Percentiles rank a stretch among this genome's conserved stretches.
Conservation (phyloP, 37 sponge, comb jelly and placozoan species). For the Amphimedon queenslandica region DNA sequence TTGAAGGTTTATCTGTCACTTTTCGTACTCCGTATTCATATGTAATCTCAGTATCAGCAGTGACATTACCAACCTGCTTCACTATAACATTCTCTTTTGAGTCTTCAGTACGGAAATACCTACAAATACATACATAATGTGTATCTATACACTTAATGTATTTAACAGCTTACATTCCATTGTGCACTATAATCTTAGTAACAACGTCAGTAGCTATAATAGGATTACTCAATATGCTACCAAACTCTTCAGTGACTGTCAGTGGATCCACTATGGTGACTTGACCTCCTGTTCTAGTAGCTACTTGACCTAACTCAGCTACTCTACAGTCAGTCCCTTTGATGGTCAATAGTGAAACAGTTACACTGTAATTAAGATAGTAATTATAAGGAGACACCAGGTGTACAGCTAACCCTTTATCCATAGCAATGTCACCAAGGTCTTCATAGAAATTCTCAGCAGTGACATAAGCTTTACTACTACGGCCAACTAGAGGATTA, state of each 20-base stretch:
- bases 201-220: constrained; percentile 77
- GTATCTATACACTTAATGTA: too few species aligned
- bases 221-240: constrained; percentile 70
- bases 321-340: constrained; percentile 74
- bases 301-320: constrained; percentile 75
- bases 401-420: too few species aligned
- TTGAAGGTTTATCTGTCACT: neutral
- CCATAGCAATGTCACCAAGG: constrained; percentile 48
- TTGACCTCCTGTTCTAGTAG: constrained; percentile 78
- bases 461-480: constrained; percentile 35
- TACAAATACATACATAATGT: too few species aligned
- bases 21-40: constrained; percentile 77
- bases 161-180: constrained; percentile 44
- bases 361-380: constrained; percentile 36
- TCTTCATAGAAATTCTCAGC: constrained; percentile 79
- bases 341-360: constrained; percentile 77
- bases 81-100: constrained; percentile 33
- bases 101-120: constrained; percentile 75
- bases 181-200: constrained; percentile 67
- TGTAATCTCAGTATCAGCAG: constrained; percentile 73
- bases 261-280: constrained; percentile 77
- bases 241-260: constrained; percentile 68
- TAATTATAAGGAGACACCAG: neutral
- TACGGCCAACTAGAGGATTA: neutral
- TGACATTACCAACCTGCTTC: constrained; percentile 75